Evolutionary conservation across 2,113 vertebrate species (phyloP).

Genomic region (Nothocercus nigrocapillus): DNA sequence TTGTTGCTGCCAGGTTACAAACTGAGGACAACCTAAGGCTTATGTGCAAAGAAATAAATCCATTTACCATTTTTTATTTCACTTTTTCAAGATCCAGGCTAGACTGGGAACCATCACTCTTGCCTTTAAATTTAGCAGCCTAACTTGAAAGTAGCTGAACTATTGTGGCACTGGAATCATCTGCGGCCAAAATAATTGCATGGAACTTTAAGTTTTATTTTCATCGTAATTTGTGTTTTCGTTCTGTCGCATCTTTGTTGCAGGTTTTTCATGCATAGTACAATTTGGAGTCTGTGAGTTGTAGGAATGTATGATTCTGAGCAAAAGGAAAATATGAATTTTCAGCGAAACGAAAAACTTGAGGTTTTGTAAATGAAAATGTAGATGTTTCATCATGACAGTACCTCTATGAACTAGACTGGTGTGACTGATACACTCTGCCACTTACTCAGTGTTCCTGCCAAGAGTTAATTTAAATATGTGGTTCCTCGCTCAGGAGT

Average conservation of each 20-base stretch:
- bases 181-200: neutral
- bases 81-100: neutral
- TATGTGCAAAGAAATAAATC: neutral
- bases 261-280: neutral
- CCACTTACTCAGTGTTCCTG: fast-evolving
- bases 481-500: fast-evolving
- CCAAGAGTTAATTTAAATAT: neutral
- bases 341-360: neutral
- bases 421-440: neutral
- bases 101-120: neutral
- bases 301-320: neutral
- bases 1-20: fast-evolving
- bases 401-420: neutral
- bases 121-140: neutral
- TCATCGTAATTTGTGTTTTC: neutral
- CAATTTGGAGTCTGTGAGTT: fast-evolving
- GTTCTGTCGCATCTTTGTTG: neutral
- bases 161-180: neutral
- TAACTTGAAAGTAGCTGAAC: neutral
- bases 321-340: neutral
- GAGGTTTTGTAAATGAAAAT: neutral
- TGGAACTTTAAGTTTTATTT: neutral
- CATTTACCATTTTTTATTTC: neutral
- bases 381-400: neutral
- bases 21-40: neutral